Evolutionary conservation across 2,888 invertebrate species (phyloP).

Genomic region (Calameuta filiformis): DNA sequence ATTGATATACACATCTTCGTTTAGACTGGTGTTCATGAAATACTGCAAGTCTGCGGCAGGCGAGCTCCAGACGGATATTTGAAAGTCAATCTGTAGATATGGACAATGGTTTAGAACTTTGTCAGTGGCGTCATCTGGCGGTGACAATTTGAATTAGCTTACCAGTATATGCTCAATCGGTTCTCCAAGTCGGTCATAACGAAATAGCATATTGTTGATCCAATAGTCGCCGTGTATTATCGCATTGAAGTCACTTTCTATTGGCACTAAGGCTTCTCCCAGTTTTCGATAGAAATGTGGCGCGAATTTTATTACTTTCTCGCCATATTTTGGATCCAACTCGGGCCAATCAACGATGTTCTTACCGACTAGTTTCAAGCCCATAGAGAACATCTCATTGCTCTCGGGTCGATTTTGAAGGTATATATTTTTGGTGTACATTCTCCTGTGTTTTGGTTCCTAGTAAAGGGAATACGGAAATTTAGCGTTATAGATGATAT

Average conservation of each 20-base stretch:
- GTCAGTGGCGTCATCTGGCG: background rate
- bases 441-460: conserved; percentile 42
- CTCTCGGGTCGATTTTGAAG: conserved; percentile 15
- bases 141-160: background rate
- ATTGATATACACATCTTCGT: conserved; percentile 33
- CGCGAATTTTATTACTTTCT: conserved; percentile 39
- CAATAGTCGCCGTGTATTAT: background rate
- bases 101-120: background rate
- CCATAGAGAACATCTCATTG: conserved; percentile 31
- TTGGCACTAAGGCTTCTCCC: background rate
- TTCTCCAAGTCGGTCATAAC: background rate
- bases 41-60: conserved; percentile 67
- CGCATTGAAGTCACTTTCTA: background rate
- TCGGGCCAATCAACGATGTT: conserved; percentile 46
- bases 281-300: conserved; percentile 25
- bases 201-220: background rate
- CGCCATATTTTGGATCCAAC: conserved; percentile 37
- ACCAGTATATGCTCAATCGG: background rate
- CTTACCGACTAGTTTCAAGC: conserved; percentile 27
- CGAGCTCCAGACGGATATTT: conserved; percentile 63
- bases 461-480: conserved; percentile 17
- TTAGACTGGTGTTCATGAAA: conserved; percentile 63
- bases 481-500: too few species aligned
- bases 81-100: conserved; percentile 66
- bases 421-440: conserved; percentile 46